Conservation (phyloP, 2,797 vertebrate genomes). For the Rhinichthys osculus region DNA sequence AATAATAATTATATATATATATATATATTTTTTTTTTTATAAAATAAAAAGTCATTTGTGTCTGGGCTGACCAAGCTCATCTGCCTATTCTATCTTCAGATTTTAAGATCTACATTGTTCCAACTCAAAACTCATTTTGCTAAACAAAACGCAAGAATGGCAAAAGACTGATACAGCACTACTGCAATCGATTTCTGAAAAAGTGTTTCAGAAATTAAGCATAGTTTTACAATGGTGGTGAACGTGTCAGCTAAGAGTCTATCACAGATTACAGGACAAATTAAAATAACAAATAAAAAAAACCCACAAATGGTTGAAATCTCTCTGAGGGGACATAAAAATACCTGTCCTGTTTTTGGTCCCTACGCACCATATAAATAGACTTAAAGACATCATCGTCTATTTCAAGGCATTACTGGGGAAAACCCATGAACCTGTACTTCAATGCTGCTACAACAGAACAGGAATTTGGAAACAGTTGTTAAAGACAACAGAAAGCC, state of each 20-base stretch:
- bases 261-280: background rate
- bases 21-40: too few species aligned
- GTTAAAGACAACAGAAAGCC: constrained; percentile 5
- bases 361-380: constrained; percentile 3
- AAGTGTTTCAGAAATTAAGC: background rate
- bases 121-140: background rate
- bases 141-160: too few species aligned
- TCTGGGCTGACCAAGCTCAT: background rate
- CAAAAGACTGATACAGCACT: too few species aligned
- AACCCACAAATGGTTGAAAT: background rate
- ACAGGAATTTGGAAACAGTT: constrained; percentile 4
- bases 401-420: background rate
- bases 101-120: background rate
- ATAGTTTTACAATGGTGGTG: background rate
- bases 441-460: constrained; percentile 1
- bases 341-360: constrained; percentile 7
- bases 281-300: background rate
- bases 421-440: background rate
- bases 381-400: background rate
- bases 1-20: too few species aligned
- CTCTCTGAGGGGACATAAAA: constrained; percentile 5
- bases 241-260: background rate
- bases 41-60: background rate
- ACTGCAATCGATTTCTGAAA: background rate
- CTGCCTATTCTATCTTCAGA: background rate